Percentiles rank a stretch among this genome's conserved stretches.
Conservation (phyloP, 1,140 invertebrate species). For the Lucilia sericata region DNA sequence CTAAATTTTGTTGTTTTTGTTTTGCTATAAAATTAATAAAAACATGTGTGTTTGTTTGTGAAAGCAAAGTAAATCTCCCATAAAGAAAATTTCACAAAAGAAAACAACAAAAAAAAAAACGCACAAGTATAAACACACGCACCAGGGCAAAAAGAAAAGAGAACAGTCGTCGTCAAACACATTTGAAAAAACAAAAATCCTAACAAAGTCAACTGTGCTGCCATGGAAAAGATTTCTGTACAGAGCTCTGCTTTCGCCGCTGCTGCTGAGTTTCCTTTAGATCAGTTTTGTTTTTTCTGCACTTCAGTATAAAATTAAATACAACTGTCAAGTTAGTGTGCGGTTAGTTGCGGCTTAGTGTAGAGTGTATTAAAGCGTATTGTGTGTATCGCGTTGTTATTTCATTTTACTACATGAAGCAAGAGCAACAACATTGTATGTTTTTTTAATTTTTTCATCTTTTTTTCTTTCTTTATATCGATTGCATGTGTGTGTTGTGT, state of each 20-base stretch:
- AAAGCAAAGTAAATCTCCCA: constrained; percentile 7
- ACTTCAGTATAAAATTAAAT: constrained; percentile 36
- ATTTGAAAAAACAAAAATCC: not conserved
- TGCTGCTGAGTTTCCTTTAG: constrained; percentile 23
- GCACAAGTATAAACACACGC: not conserved
- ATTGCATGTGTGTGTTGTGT: not conserved
- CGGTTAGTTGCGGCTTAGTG: constrained; percentile 43
- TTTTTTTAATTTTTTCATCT: not conserved
- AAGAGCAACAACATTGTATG: not conserved
- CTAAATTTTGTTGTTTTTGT: not conserved
- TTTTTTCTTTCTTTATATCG: not conserved
- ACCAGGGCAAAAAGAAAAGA: not conserved
- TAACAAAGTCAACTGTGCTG: constrained; percentile 20
- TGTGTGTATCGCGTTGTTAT: not conserved
- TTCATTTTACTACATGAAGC: constrained; percentile 15
- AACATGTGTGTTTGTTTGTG: constrained; percentile 22
- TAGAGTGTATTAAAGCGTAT: constrained; percentile 12
- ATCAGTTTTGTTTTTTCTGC: constrained; percentile 31
- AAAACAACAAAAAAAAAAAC: not conserved
- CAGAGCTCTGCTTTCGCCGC: no score
- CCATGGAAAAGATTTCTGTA: not conserved
- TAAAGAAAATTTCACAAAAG: constrained; percentile 17
- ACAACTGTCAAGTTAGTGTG: constrained; percentile 39
- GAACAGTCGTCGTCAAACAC: not conserved
- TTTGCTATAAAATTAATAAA: not conserved